Percentiles rank a stretch among this genome's conserved stretches.
Evolutionary conservation across 1,140 invertebrate species (phyloP).

Genomic region (Agraylea sexmaculata): DNA sequence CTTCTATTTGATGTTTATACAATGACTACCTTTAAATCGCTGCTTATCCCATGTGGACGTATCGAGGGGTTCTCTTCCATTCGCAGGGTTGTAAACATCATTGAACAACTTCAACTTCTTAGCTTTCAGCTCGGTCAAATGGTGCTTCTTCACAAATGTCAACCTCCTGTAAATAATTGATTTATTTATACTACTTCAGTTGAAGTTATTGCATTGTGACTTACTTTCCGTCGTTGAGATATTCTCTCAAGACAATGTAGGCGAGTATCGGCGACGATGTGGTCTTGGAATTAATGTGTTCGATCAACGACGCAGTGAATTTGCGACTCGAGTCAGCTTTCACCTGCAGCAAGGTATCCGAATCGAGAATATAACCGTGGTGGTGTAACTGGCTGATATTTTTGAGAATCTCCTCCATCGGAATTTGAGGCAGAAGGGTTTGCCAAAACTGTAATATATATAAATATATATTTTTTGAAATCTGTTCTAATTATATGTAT

Average conservation of each 20-base stretch:
- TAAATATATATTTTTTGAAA: too few relatives aligned
- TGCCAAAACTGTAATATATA: conserved; percentile 7
- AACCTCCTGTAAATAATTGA: too few relatives aligned
- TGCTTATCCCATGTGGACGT: conserved; percentile 6
- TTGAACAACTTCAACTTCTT: too few relatives aligned
- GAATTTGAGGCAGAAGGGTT: conserved; percentile 4
- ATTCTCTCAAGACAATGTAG: conserved; percentile 8
- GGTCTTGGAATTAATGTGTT: not conserved
- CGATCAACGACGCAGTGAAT: not conserved
- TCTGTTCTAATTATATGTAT: too few relatives aligned
- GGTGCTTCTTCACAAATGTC: too few relatives aligned
- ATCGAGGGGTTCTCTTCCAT: conserved; percentile 5
- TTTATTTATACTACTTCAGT: too few relatives aligned
- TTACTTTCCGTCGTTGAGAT: conserved; percentile 6
- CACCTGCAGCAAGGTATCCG: not conserved
- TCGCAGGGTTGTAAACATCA: too few relatives aligned
- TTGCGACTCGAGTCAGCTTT: not conserved
- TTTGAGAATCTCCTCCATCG: conserved; percentile 5
- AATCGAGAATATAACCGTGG: conserved; percentile 5
- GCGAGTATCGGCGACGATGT: conserved; percentile 4
- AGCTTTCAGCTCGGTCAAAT: too few relatives aligned
- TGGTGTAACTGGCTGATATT: conserved; percentile 8
- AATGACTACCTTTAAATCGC: conserved; percentile 5
- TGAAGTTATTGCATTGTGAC: conserved; percentile 3
- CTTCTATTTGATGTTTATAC: not conserved